A percentile compares a stretch with the other conserved stretches of the same genome.
These are phyloP conservation scores for Lepidocyrtoides sp. DNA, from an alignment of 2,888 invertebrate species.

Conservation along the genomic window DNA sequence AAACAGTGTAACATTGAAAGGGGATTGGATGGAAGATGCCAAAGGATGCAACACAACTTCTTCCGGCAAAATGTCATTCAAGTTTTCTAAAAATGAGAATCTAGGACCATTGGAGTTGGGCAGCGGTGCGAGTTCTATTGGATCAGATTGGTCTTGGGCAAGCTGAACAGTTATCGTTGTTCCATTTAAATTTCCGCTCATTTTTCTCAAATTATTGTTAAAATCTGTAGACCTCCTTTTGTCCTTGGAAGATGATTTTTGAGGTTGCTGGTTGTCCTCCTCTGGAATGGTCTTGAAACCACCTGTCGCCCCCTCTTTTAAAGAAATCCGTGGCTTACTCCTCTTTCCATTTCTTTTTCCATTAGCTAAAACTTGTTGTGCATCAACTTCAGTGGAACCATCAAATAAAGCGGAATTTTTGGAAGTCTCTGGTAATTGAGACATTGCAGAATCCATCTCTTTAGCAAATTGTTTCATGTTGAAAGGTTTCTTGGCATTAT, in stretches of 20 bases:
- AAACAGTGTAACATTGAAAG: constrained; percentile 72
- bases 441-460: constrained; percentile 46
- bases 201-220: not conserved
- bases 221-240: not conserved
- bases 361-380: too few relatives aligned
- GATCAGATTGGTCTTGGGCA: too few relatives aligned
- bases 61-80: constrained; percentile 47
- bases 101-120: constrained; percentile 17
- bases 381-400: too few relatives aligned
- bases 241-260: not conserved
- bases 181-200: not conserved
- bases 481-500: constrained; percentile 40
- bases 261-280: too few relatives aligned
- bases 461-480: constrained; percentile 49
- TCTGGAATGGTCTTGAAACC: too few relatives aligned
- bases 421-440: not conserved
- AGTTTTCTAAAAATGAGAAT: constrained; percentile 49
- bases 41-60: constrained; percentile 65
- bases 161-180: not conserved
- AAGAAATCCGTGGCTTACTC: too few relatives aligned
- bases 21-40: constrained; percentile 59
- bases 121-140: not conserved
- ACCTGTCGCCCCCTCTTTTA: not conserved
- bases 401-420: too few relatives aligned
- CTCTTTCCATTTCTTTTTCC: too few relatives aligned